These are phyloP conservation scores for Eupithecia centaureata DNA, from an alignment of 2,888 invertebrate species.

Conservation along the genomic window DNA sequence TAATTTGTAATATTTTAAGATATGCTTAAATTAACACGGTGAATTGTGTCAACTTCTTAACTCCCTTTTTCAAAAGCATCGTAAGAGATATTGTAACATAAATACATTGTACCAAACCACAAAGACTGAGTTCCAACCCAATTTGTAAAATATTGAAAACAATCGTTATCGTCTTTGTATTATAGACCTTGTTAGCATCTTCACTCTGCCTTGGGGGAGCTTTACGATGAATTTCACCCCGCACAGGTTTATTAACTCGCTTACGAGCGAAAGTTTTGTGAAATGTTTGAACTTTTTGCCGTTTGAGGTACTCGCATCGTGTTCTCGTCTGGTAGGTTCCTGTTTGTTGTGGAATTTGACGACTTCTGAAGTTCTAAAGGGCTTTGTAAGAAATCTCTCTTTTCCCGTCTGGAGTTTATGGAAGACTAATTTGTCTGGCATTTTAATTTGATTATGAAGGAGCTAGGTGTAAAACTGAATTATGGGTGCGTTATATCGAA, in stretches of 20 bases:
- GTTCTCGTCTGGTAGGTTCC: slow-evolving; percentile 1
- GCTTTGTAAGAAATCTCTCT: not conserved
- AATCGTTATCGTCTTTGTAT: too few species aligned
- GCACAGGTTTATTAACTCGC: slow-evolving; percentile 10
- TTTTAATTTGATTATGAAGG: not conserved
- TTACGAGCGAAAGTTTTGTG: slow-evolving; percentile 18
- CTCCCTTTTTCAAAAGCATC: too few species aligned
- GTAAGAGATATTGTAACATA: too few species aligned
- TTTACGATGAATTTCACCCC: slow-evolving; percentile 1
- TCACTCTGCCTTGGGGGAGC: not conserved
- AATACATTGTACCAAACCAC: too few species aligned
- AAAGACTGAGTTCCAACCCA: too few species aligned
- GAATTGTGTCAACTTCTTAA: too few species aligned
- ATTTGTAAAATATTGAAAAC: too few species aligned
- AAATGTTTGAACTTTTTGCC: not conserved
- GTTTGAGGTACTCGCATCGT: slow-evolving; percentile 5
- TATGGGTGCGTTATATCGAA: not conserved
- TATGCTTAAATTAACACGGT: too few species aligned
- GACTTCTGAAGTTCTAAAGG: not conserved
- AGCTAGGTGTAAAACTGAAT: not conserved
- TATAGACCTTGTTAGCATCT: slow-evolving; percentile 16
- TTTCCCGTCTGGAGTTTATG: not conserved
- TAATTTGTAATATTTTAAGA: too few species aligned
- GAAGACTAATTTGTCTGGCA: not conserved
- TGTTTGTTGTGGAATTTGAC: not conserved